Percentiles rank a stretch among this genome's conserved stretches.
Conservation (phyloP, 2,797 vertebrate species). For the Rallus crepitans region DNA sequence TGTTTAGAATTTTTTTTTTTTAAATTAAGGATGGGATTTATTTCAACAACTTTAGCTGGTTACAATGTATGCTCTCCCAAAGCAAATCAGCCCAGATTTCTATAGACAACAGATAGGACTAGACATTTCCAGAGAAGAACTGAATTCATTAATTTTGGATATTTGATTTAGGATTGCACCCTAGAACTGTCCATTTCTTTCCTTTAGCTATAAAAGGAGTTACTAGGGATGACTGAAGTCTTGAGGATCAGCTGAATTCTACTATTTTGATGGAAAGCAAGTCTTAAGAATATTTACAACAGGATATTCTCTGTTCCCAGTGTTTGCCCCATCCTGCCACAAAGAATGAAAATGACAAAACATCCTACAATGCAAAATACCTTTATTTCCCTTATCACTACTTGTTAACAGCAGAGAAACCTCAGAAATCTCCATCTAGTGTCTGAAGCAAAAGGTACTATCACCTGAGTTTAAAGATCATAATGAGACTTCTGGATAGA, state of each 20-base stretch:
- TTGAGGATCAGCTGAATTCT: background rate
- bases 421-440: background rate
- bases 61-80: background rate
- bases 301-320: background rate
- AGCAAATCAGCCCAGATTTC: background rate
- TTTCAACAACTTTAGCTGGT: background rate
- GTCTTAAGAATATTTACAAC: background rate
- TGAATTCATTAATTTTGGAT: background rate
- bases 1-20: background rate
- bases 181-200: background rate
- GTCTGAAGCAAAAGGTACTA: background rate
- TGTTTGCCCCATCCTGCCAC: background rate
- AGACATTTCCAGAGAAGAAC: background rate
- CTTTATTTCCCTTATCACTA: background rate
- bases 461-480: background rate
- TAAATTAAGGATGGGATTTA: background rate
- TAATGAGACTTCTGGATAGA: background rate
- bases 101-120: background rate
- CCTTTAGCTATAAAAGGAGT: background rate
- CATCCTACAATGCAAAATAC: background rate
- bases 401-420: background rate
- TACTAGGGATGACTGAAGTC: background rate
- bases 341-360: background rate
- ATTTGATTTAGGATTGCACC: background rate
- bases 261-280: background rate